Conservation (phyloP, 2,888 invertebrate species). For the Acleris sparsana region DNA sequence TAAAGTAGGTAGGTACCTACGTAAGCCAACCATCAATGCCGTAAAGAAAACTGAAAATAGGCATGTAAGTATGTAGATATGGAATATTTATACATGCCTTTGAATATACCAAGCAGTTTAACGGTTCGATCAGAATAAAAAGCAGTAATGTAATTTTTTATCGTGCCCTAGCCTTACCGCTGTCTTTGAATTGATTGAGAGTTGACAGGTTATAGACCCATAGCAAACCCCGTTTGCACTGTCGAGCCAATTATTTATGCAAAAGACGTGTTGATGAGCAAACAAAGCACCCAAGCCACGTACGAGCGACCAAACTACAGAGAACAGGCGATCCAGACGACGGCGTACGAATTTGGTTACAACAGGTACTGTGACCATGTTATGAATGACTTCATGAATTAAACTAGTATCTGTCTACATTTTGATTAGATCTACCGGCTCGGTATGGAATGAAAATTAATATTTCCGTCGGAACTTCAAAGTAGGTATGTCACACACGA, state of each 20-base stretch:
- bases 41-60: not conserved
- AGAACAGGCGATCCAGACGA: slow-evolving; percentile 1
- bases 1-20: too few relatives aligned
- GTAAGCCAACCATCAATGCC: too few relatives aligned
- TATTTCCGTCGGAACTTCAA: slow-evolving; percentile 26
- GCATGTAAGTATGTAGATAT: too few relatives aligned
- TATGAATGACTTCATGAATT: not conserved
- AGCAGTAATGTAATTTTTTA: not conserved
- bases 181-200: slow-evolving; percentile 12
- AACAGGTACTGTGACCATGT: slow-evolving; percentile 9
- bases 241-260: slow-evolving; percentile 27
- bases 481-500: not conserved
- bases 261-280: slow-evolving; percentile 27
- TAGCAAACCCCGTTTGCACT: slow-evolving; percentile 9
- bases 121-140: too few relatives aligned
- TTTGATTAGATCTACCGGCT: slow-evolving; percentile 20
- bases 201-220: slow-evolving; percentile 25
- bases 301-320: slow-evolving; percentile 13
- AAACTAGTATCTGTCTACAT: slow-evolving; percentile 9
- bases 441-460: slow-evolving; percentile 23
- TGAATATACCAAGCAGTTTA: too few relatives aligned
- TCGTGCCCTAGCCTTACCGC: not conserved
- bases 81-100: too few relatives aligned
- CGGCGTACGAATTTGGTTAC: slow-evolving; percentile 5
- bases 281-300: slow-evolving; percentile 26